These are phyloP conservation scores for Fragariocoptes setiger DNA, from an alignment of 1,140 invertebrate genomes.

Conservation along the genomic window DNA sequence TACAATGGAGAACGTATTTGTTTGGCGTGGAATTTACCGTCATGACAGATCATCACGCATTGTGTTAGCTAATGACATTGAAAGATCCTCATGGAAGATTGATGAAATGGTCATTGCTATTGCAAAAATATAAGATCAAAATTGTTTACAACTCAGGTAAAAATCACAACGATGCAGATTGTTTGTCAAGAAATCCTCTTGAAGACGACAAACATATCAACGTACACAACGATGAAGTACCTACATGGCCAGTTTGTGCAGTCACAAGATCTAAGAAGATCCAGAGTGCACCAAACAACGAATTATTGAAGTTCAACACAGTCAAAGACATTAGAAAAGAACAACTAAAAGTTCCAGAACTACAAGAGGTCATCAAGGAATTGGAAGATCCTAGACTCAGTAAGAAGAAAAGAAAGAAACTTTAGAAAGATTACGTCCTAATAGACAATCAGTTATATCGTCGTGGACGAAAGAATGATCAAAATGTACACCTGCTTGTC, in stretches of 20 bases:
- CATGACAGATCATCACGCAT: background rate
- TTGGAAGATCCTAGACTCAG: background rate
- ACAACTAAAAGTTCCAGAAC: too few relatives aligned
- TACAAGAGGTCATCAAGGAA: background rate
- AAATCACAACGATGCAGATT: conserved; percentile 2
- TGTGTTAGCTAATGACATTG: background rate
- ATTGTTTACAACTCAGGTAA: conserved; percentile 5
- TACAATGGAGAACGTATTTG: conserved; percentile 22
- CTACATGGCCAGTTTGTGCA: too few relatives aligned
- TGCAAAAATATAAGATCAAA: conserved; percentile 9
- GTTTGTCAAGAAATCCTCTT: conserved; percentile 2
- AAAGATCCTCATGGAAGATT: conserved; percentile 3
- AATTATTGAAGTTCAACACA: too few relatives aligned
- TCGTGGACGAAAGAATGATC: background rate
- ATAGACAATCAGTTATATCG: background rate
- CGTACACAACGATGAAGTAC: too few relatives aligned
- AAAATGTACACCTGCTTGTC: conserved; percentile 6
- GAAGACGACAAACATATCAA: too few relatives aligned
- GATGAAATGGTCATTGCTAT: conserved; percentile 9
- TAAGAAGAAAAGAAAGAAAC: conserved; percentile 1
- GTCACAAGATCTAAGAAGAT: too few relatives aligned
- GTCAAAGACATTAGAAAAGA: too few relatives aligned
- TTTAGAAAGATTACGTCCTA: background rate
- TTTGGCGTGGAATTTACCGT: conserved; percentile 13
- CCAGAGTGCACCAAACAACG: too few relatives aligned